Base-by-base conservation (phyloP, 2,797 vertebrate species). In the Scolopax rusticola region DNA sequence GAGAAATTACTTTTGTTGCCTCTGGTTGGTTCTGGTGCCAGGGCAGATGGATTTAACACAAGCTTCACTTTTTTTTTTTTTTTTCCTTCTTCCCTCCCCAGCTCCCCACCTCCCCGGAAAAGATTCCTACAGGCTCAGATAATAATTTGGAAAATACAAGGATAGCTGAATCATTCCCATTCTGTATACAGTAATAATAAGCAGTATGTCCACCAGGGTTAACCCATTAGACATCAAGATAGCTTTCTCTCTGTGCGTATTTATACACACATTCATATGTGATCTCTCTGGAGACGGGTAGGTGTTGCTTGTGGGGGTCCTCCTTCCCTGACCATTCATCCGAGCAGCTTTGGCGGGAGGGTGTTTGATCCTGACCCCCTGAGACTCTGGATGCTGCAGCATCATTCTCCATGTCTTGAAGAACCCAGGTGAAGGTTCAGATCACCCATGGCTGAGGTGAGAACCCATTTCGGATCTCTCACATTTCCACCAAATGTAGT, bases 111-210 rank as follows among this genome's bases (percentile, higher is more conserved):
- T 3, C 45, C 47, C 47, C 27, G 5, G 25, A 60, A 60, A 56
- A 84, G 30, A 56, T 70, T 90, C 40, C 50, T 79, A 48, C 7
- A 57, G 83, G 24, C 36, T 93, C 48, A 86, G 67, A 76, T 70
- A 91, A 64, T 61, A 69, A 81, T 81, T 60, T 83, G 60, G 84
- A 94, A 79, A 83, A 77, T 20, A 47, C 15, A 91, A 65, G 10
- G 23, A n/a, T 41, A 50, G 50, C 59, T 79, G 69, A 90, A 76
- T 89, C 56, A 76, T 30, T 82, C 51, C 17, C 40, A 53, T 76
- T 76, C 27, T 87, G 63, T 92, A 82, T 51, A 50, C 21, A 73
- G 20, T 40, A 73, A 33, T 45, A 86, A 84, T 20, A 70, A 90
- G 27, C 38, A 81, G 27, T 43, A 27, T 48, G 60, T 59, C 41